Evolutionary conservation across 2,113 vertebrate genomes (phyloP).

Genomic region (Callospermophilus lateralis): DNA sequence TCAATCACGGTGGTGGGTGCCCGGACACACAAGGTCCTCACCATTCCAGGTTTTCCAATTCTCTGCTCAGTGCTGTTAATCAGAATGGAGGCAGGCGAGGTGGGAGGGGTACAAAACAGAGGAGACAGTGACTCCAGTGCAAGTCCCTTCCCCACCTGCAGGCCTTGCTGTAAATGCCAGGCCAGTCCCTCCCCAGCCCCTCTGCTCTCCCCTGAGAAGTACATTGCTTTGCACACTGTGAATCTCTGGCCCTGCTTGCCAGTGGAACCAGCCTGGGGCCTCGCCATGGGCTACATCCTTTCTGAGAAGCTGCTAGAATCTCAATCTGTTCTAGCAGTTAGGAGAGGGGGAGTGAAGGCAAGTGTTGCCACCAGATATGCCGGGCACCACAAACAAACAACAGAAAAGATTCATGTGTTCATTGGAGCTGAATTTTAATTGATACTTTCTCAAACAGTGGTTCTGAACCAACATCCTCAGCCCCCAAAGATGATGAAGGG

Average conservation of each 20-base stretch:
- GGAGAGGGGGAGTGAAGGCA: neutral
- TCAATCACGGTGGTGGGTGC: rapidly evolving
- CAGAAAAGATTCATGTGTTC: constrained; percentile 68
- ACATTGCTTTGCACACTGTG: rapidly evolving
- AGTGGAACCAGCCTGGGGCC: neutral
- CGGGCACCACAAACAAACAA: constrained; percentile 71
- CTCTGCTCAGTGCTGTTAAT: neutral
- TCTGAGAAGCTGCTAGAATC: constrained; percentile 46
- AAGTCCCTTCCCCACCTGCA: too few species aligned
- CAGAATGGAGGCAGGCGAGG: neutral
- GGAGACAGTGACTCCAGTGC: rapidly evolving
- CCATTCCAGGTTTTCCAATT: neutral
- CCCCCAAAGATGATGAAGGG: constrained; percentile 78
- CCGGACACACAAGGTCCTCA: too few species aligned
- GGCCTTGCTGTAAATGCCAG: neutral
- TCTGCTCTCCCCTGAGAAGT: neutral
- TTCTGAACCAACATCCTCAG: constrained; percentile 70
- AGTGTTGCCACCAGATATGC: constrained; percentile 26
- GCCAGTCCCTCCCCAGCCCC: too few species aligned
- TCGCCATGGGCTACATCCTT: neutral
- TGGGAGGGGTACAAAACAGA: neutral
- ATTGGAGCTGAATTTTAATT: constrained; percentile 74
- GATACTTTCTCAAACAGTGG: constrained; percentile 77
- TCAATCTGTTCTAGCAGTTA: neutral
- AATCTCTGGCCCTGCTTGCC: neutral